Percentiles rank a stretch among this genome's conserved stretches.
phyloP scores from a whole-genome alignment of 2,113 vertebrate species.

The Xiphias gladius region DNA sequence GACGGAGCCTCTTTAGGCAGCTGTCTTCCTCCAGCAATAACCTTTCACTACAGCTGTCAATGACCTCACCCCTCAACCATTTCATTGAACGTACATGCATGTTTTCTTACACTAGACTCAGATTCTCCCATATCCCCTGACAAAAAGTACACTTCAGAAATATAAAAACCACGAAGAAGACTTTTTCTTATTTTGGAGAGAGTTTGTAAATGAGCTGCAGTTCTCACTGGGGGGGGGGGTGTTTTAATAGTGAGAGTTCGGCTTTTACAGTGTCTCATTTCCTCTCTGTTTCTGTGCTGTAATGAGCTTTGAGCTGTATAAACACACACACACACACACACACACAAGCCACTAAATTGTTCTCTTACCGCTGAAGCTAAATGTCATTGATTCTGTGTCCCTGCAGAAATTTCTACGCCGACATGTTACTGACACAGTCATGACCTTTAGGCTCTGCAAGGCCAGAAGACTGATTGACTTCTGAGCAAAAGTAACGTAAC shows the following conservation, averaged over 20 bases:
- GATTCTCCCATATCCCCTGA: not conserved
- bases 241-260: slow-evolving; percentile 48
- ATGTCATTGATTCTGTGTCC: not conserved
- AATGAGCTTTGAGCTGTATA: slow-evolving; percentile 45
- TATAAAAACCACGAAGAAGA: not conserved
- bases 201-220: not conserved
- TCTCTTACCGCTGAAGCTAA: not conserved
- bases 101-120: not conserved
- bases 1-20: slow-evolving; percentile 21
- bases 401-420: not conserved
- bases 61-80: slow-evolving; percentile 47
- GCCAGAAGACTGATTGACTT: not conserved
- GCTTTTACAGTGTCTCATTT: slow-evolving; percentile 62
- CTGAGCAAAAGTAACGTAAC: not conserved
- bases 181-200: not conserved
- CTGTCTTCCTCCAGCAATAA: slow-evolving; percentile 34
- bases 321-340: slow-evolving; percentile 28
- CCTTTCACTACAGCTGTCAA: slow-evolving; percentile 45
- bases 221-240: not conserved
- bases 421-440: not conserved
- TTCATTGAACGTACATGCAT: not conserved
- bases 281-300: slow-evolving; percentile 56
- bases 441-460: not conserved
- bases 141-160: not conserved
- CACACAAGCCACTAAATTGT: not conserved